Conservation (phyloP, 1,140 invertebrate species). For the Ceratosolen solmsi region DNA sequence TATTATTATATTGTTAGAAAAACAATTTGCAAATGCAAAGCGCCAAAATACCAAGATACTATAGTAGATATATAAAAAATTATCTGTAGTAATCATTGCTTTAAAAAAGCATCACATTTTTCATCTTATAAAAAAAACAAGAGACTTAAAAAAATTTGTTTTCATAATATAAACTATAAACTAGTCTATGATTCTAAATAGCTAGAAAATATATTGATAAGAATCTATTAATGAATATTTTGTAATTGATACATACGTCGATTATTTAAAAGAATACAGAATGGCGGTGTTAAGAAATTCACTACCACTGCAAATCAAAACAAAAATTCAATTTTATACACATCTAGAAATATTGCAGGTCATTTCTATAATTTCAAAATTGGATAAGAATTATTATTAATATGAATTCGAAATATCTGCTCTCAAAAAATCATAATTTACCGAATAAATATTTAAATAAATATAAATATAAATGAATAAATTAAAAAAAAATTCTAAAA, state of each 20-base stretch:
- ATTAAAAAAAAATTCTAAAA: too few species aligned
- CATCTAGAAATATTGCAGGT: not conserved
- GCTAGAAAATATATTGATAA: not conserved
- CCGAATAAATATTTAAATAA: too few species aligned
- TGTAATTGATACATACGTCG: constrained; percentile 62
- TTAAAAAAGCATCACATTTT: constrained; percentile 1
- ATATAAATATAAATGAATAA: too few species aligned
- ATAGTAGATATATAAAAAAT: not conserved
- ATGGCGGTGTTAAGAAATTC: constrained; percentile 65
- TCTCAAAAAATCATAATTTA: too few species aligned
- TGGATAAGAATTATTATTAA: not conserved
- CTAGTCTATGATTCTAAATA: constrained; percentile 29
- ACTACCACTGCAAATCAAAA: constrained; percentile 67
- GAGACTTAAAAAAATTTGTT: not conserved
- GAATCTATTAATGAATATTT: constrained; percentile 14
- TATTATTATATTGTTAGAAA: constrained; percentile 68
- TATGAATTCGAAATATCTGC: not conserved
- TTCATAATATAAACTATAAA: constrained; percentile 8
- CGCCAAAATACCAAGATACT: constrained; percentile 35
- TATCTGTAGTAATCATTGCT: not conserved
- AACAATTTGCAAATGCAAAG: constrained; percentile 65
- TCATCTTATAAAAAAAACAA: not conserved
- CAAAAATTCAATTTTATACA: constrained; percentile 54
- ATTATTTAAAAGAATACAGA: constrained; percentile 67
- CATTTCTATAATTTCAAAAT: not conserved